Base-by-base conservation (phyloP, 1,140 invertebrate genomes). In the Batillaria attramentaria region DNA sequence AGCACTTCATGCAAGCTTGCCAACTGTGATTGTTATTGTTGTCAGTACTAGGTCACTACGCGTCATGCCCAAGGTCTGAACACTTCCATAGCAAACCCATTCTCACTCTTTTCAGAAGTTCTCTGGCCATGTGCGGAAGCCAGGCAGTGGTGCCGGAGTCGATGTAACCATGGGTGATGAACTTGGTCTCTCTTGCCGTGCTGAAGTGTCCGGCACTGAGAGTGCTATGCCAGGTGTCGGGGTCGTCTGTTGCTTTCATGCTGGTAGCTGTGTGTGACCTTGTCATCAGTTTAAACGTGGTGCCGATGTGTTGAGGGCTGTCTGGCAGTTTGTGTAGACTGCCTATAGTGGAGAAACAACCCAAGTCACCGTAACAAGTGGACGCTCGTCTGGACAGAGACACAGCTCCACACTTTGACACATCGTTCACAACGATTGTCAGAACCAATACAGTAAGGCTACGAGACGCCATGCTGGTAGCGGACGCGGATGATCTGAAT, bases 101-200 rank as follows among this genome's bases (percentile, higher is more conserved):
- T n/a, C 62, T 70, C 65, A 83, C 85, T 79, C 82, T 82, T 62
- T 83, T 82, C 28, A 87, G 54, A 1, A 85, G 80, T 33, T 80
- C 80, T 16, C 57, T 41, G 5, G 70, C 79, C 78, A 83, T 80
- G 24, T 77, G 24, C 3, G 46, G 18, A 3, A 84, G 28, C 83
- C 83, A 84, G 0, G 50, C 13, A 16, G 72, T 75, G 28, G 57
- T 39, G 18, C 79, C 81, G 35, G 57, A 79, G 60, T 84, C 72
- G 4, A 80, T 18, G 60, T 77, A 87, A 1, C 85, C 84, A 37
- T 87, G 85, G n/a, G 81, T 80, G 31, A 87, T 68, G 50, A 87
- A 37, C 75, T 85, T 87, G 4, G 84, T 85, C 31, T 77, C 68
- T 46, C 80, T 84, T 24, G 35, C 60, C 1, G 77, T 42, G 33